A percentile compares a stretch with the other conserved stretches of the same genome.
phyloP scores from a whole-genome alignment of 64 coral and sea anemone genomes.

The Trachythela sp. region DNA sequence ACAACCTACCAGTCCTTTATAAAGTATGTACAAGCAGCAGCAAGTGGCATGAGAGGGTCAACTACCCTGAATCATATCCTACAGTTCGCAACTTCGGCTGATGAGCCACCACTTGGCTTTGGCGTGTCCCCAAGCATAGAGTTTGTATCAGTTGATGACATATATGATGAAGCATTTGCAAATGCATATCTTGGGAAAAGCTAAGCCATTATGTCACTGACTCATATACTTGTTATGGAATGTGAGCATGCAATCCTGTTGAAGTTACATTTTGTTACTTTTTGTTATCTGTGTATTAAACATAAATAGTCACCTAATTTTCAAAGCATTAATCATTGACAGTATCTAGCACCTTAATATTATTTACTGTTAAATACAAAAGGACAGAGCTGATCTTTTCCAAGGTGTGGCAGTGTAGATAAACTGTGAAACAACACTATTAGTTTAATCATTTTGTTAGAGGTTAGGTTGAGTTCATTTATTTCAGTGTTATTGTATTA shows the following conservation, averaged over 20 bases:
- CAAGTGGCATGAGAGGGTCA: neutral
- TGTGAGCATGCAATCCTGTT: neutral
- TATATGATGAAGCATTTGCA: constrained; percentile 62
- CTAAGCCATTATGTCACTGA: constrained; percentile 23
- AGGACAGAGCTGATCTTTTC: no score
- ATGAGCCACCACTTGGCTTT: constrained; percentile 36
- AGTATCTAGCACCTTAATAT: no score
- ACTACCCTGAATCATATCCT: constrained; percentile 1
- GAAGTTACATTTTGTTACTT: neutral
- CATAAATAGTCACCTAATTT: no score
- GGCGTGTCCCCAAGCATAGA: neutral
- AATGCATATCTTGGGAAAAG: constrained; percentile 65
- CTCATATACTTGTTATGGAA: neutral
- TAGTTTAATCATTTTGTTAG: no score
- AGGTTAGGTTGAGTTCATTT: no score
- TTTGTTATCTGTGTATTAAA: neutral
- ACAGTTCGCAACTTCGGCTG: constrained; percentile 34
- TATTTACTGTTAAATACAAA: no score
- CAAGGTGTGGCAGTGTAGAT: no score
- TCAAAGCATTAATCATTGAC: no score
- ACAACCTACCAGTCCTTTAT: neutral
- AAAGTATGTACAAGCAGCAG: neutral
- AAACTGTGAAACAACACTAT: no score
- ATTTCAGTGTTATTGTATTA: no score
- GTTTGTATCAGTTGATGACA: constrained; percentile 3